Base-by-base conservation (phyloP, 2,113 vertebrate species). In the Archilochus colubris region DNA sequence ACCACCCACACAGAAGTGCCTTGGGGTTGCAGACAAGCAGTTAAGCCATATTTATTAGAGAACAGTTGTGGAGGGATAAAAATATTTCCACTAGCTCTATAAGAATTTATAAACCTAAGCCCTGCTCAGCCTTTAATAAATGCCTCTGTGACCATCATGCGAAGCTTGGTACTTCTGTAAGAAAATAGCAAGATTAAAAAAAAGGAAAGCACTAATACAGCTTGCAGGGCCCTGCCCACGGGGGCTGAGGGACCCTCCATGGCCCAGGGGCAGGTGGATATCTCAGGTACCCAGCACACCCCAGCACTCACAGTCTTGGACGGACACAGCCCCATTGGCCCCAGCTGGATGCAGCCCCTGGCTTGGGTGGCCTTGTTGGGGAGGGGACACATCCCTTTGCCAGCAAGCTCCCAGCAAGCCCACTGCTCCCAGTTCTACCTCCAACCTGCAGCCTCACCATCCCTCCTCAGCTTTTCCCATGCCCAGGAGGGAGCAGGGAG, bases 111-210 rank as follows among this genome's bases (percentile, higher is more conserved):
- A 97, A 97, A 95, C 96, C 81, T 94, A 91, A 36, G 86, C 61
- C 94, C 95, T 96, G 80, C 83, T 70, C 90, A 38, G 84, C 69
- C 38, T 4, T 93, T 82, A 92, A 78, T 69, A 94, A 94, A 96
- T 14, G 23, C 78, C 67, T 92, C 88, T 93, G 53, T 38, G 74
- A 59, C 86, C 9, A 0, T 58, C 82, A 72, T 86, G 95, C 91
- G 25, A 84, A 81, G 96, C 88, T 17, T 74, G 30, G 78, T 36
- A 58, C 80, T 86, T 91, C 74, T 36, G 82, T 94, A 97, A 95
- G 96, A 97, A 97, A 97, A 97, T 91, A 96, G 93, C 91, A 11
- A 95, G 92, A 82, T 94, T 97, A 68, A 88, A 92, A 90, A 92
- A 95, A 95, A 90, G 85, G 89, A 88, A 93, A 94, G 82, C 70